Conservation (phyloP, 53 echinoderm and acorn worm genomes). For the Holothuria scabra region DNA sequence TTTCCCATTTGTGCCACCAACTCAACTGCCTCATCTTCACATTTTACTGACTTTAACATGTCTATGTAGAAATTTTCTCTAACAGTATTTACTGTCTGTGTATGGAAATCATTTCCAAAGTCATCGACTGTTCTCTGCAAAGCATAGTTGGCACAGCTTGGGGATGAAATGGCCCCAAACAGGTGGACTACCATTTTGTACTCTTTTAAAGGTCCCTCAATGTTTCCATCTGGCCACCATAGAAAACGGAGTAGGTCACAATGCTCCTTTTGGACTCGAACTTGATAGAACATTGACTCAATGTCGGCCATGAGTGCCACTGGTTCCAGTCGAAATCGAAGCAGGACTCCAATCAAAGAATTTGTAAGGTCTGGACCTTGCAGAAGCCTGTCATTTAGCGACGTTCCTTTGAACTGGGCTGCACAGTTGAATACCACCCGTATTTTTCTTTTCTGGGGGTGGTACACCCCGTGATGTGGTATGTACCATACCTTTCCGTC, state of each 20-base stretch:
- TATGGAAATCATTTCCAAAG: slow-evolving; percentile 24
- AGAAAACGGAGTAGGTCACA: slow-evolving; percentile 53
- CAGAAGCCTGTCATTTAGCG: slow-evolving; percentile 58
- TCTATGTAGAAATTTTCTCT: slow-evolving; percentile 53
- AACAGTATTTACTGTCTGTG: slow-evolving; percentile 20
- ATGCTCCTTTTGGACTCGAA: slow-evolving; percentile 53
- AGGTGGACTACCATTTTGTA: slow-evolving; percentile 63
- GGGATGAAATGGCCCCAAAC: slow-evolving; percentile 65
- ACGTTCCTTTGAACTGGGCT: slow-evolving; percentile 52
- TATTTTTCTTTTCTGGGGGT: slow-evolving; percentile 55
- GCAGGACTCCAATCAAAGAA: slow-evolving; percentile 48
- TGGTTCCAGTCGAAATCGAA: slow-evolving; percentile 47
- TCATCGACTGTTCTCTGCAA: slow-evolving; percentile 54
- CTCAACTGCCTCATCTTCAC: slow-evolving; percentile 36
- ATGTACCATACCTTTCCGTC: slow-evolving; percentile 57
- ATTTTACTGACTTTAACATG: slow-evolving; percentile 41
- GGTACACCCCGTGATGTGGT: slow-evolving; percentile 53
- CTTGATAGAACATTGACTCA: slow-evolving; percentile 65
- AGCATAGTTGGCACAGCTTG: slow-evolving; percentile 57
- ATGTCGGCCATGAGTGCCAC: slow-evolving; percentile 60
- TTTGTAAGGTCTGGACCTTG: slow-evolving; percentile 61
- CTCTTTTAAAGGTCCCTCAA: slow-evolving; percentile 29
- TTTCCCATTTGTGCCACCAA: slow-evolving; percentile 14
- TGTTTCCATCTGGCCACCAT: slow-evolving; percentile 65
- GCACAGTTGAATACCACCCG: slow-evolving; percentile 64